Evolutionary conservation across 1,140 invertebrate species (phyloP), one percentile per base, ranked within the genome.

Genomic region (Kradibia gibbosae): DNA sequence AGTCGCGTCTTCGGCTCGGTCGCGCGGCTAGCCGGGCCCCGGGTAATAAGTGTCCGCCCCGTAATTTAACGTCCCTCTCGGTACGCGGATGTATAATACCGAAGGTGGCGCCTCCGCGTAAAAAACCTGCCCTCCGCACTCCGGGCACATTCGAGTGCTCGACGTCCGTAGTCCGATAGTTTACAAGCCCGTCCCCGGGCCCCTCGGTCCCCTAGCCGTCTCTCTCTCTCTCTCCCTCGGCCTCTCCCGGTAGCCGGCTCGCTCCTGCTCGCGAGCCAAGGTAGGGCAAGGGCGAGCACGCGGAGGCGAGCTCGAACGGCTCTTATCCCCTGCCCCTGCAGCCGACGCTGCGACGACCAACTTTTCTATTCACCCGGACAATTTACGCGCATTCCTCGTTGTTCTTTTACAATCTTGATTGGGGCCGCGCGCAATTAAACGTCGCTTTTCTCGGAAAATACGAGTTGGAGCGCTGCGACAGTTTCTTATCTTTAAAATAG

Each of bases 41-140:
- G 34, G 22, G 62, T 67, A 53, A 78, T 78, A 70, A 78, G 76
- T 39, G 48, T 78, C 62, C 31, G 50, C 11, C 25, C 45, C 39
- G 42, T 78, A 78, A 78, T 78, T 78, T 78, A 78, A 71, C 20
- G 62, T 70, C 65, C 15, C 57, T n/a, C 73, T 65, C 28, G 28
- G 62, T 28, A 70, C 31, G 20, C 62, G 62, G 45, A 50, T 53
- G 45, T 71, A 22, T 42, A 48, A 34, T 34, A n/a, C 73, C n/a
- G 28, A 20, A 15, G 13, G 28, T 25, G 60, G 42, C 42, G 28
- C 48, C 65, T 22, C 31, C 20, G 65, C 42, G 39, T 28, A 71
- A 78, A 31, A 67, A 39, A 3, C 31, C 20, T 5, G n/a, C 11
- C 4, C 20, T 20, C 20, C 55, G 15, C 7, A 57, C 55, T 25